Conservation (phyloP, 2,888 invertebrate genomes). For the Lobophora halterata region DNA sequence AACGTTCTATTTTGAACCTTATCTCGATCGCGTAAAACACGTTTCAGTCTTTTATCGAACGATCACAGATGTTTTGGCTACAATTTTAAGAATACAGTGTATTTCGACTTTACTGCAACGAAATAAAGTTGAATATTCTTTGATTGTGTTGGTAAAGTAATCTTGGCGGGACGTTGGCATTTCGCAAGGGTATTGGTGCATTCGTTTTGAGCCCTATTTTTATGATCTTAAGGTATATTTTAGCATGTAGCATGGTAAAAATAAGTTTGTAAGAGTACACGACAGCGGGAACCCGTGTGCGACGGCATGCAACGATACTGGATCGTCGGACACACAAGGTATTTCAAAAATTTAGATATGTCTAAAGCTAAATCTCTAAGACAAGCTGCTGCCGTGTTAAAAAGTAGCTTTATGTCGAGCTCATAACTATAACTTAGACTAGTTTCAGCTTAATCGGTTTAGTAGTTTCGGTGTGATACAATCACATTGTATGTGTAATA, state of each 20-base stretch:
- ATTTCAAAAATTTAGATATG: too few relatives aligned
- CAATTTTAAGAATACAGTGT: conserved; percentile 10
- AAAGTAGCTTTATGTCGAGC: too few relatives aligned
- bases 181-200: conserved; percentile 24
- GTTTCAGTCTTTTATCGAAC: conserved; percentile 13
- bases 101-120: conserved; percentile 4
- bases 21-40: conserved; percentile 10
- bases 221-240: conserved; percentile 19
- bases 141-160: conserved; percentile 7
- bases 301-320: conserved; percentile 69
- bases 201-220: conserved; percentile 3
- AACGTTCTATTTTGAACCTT: conserved; percentile 21
- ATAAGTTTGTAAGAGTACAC: conserved; percentile 40
- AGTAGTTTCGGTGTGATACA: too few relatives aligned
- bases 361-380: too few relatives aligned
- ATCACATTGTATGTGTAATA: too few relatives aligned
- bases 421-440: too few relatives aligned
- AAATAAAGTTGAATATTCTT: conserved; percentile 19
- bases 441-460: too few relatives aligned
- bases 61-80: conserved; percentile 30
- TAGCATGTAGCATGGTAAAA: conserved; percentile 11
- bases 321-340: conserved; percentile 45
- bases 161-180: conserved; percentile 25
- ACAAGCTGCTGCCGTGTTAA: too few relatives aligned
- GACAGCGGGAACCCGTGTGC: conserved; percentile 68